Evolutionary conservation across 2,888 invertebrate species (phyloP), one percentile per base, ranked within the genome.

Genomic region (Leptinotarsa peninsularis): DNA sequence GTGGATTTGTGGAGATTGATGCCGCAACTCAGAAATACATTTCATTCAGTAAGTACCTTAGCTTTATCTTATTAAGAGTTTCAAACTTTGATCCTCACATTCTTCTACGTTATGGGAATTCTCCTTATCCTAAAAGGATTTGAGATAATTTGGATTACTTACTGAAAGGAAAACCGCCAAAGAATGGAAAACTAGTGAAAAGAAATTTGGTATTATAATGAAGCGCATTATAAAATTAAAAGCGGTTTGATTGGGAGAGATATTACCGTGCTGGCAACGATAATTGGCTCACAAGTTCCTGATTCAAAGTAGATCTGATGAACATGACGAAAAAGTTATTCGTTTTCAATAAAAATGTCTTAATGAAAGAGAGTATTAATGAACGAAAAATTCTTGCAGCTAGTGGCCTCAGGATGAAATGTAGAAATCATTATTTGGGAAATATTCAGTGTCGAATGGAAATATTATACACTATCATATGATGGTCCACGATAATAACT

Each of bases 51-150:
- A 50, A 56, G 54, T 56, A 43, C 43, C 66, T 67, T n/a, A 72
- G 56, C 56, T 54, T 72, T 72, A 72, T 72, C 72, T 72, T 67
- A 67, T 72, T 67, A 72, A 21, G 56, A 70, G 63, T 63, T 63
- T 63, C n/a, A 10, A 63, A 63, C 18, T 63, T 63, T 43, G 63
- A 33, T 33, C 63, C 43, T 3, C n/a, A n/a, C 13, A 33, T 63
- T 43, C 63, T n/a, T 13, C 14, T 33, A 33, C 63, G 18, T 33
- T 63, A 33, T 63, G 13, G 43, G 63, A 43, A 63, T 63, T 43
- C 14, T 43, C 63, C 63, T n/a, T 33, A 63, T 33, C 33, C 7
- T 63, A 4, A 15, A n/a, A 17, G 63, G 63, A 43, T 17, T 43
- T 63, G 5, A n/a, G 27, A n/a, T 33, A 43, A 63, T 63, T 63